Conservation (phyloP, 2,113 vertebrate genomes). For the Catharus bicknelli region DNA sequence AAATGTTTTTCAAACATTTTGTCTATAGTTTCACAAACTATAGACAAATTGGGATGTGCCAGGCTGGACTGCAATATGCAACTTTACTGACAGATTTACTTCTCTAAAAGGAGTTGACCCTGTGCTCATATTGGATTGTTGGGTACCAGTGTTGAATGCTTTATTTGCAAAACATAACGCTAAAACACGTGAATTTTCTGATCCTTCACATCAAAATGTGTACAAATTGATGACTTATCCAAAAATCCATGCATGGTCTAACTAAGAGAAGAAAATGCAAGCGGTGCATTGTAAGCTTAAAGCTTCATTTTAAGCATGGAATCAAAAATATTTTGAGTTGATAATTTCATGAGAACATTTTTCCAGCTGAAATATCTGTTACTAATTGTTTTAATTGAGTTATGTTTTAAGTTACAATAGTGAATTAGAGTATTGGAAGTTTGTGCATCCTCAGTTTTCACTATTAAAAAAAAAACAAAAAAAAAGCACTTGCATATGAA, state of each 20-base stretch:
- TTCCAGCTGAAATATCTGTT: not conserved
- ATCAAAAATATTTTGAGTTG: not conserved
- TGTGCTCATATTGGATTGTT: not conserved
- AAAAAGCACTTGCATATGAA: not conserved
- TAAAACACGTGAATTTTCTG: not conserved
- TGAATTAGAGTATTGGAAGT: not conserved
- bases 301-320: not conserved
- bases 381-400: not conserved
- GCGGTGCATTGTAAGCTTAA: not conserved
- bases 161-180: not conserved
- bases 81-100: not conserved
- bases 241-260: not conserved
- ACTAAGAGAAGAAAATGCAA: not conserved
- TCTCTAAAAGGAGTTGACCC: not conserved
- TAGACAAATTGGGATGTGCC: not conserved
- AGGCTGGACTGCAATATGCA: not conserved
- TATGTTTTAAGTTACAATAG: not conserved
- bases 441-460: not conserved
- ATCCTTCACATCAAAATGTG: not conserved
- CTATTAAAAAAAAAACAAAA: not conserved
- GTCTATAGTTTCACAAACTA: not conserved
- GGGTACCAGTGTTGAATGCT: not conserved
- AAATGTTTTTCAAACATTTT: not conserved
- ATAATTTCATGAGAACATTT: not conserved
- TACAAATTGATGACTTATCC: not conserved